Base-by-base conservation (phyloP, 2,888 invertebrate species). In the Mesorhabditis sp. region DNA sequence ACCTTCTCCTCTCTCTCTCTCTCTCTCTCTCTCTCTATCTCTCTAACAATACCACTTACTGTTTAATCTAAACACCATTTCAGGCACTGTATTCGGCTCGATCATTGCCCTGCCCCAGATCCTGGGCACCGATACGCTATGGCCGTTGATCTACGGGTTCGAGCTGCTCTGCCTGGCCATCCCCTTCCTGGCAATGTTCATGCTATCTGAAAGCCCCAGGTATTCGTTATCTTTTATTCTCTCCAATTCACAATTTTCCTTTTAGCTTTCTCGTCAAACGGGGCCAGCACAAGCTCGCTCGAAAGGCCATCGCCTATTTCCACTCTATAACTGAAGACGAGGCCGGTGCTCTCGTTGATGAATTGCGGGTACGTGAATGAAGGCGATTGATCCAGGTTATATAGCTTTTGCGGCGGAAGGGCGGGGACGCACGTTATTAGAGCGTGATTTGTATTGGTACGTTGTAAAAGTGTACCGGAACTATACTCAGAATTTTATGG, bases 81-180 rank as follows among this genome's bases (percentile, higher is more conserved):
- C n/a, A 5, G 77, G 82, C 58, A 75, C 78, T 7, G 78, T 82
- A 10, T 62, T 71, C 64, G 82, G 80, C 50, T 80, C 83, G 41
- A 71, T 82, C 15, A 63, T 83, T 10, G 81, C 79, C 2, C 80
- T 83, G 79, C 83, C 82, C 15, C 73, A 75, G 41, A 72, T 82
- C 13, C 74, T 82, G 42, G 82, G 83, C 72, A 77, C 75, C 15
- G 65, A 65, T 6, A 67, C 72, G 15, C 62, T 69, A 4, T 82
- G 82, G 82, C 72, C 78, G 76, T 50, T 75, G 2, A 80, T 82
- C 62, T 82, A 83, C 66, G 74, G 74, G 4, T 69, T 72, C 5
- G 82, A 82, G 72, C 63, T 63, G 13, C 1, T 15, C 7, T 63
- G 15, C 15, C 15, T 15, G 7, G n/a, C n/a, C 7, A 7, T 13